phyloP scores from a whole-genome alignment of 2,888 invertebrate species.

The Rhogogaster chlorosoma region DNA sequence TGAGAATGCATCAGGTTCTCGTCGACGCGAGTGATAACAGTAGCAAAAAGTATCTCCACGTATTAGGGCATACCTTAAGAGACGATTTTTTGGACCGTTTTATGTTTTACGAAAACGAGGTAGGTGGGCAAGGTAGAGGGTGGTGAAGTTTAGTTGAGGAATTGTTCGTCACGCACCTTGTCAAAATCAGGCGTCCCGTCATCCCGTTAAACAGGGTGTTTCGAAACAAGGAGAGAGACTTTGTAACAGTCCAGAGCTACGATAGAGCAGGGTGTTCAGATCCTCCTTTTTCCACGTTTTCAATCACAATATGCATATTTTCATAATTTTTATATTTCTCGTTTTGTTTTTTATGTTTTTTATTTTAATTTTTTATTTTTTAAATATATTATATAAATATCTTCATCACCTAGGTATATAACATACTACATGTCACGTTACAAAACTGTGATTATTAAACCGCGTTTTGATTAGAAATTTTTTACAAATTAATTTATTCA shows the following conservation, averaged over 20 bases:
- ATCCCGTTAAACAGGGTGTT: slow-evolving; percentile 21
- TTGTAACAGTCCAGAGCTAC: neutral
- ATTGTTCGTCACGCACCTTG: slow-evolving; percentile 7
- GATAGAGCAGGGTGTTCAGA: neutral
- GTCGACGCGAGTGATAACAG: neutral
- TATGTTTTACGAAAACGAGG: neutral
- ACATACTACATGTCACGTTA: too few relatives aligned
- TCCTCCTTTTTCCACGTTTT: neutral
- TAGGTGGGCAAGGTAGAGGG: neutral
- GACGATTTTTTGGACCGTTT: neutral
- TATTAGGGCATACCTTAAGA: neutral
- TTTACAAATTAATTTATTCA: too few relatives aligned
- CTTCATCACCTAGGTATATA: too few relatives aligned
- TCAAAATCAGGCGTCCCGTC: neutral
- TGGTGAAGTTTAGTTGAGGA: neutral
- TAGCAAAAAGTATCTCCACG: neutral
- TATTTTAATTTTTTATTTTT: neutral
- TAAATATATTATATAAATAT: too few relatives aligned
- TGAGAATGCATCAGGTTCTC: neutral
- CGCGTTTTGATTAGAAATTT: too few relatives aligned
- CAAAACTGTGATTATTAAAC: too few relatives aligned
- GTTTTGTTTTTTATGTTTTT: too few relatives aligned
- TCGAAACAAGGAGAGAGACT: neutral
- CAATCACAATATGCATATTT: slow-evolving; percentile 3
- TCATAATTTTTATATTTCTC: too few relatives aligned